Evolutionary conservation across 2,797 vertebrate genomes (phyloP).

Genomic region (Borostomias antarcticus): DNA sequence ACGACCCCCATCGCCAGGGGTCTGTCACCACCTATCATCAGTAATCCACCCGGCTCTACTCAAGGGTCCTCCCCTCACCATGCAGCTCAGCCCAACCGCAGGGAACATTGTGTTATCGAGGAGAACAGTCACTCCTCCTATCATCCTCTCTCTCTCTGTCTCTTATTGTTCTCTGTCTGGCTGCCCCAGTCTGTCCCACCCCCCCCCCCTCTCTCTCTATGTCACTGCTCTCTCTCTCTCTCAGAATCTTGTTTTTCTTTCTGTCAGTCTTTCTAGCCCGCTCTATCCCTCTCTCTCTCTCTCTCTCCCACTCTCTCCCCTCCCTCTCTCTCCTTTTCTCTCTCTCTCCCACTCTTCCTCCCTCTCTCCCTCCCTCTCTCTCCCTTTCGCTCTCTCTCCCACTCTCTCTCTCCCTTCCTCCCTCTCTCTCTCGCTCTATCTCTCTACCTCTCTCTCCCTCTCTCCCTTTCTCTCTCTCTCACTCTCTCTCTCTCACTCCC

Average conservation of each 20-base stretch:
- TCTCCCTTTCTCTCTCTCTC: not conserved
- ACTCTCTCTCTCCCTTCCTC: conserved; percentile 11
- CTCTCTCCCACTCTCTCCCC: too few species aligned
- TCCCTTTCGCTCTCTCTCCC: too few species aligned
- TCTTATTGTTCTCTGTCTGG: not conserved
- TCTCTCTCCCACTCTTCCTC: not conserved
- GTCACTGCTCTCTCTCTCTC: not conserved
- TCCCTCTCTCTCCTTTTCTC: not conserved
- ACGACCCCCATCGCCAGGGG: not conserved
- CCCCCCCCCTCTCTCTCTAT: not conserved
- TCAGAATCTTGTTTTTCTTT: not conserved
- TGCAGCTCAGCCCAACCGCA: conserved; percentile 26
- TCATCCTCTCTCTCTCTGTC: not conserved
- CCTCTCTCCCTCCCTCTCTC: conserved; percentile 10
- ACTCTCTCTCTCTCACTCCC: conserved; percentile 3
- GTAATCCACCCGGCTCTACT: conserved; percentile 25
- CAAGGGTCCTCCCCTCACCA: conserved; percentile 38
- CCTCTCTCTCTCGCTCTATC: not conserved
- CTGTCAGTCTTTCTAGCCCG: not conserved
- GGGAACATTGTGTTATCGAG: conserved; percentile 44
- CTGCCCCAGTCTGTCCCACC: too few species aligned
- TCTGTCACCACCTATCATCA: conserved; percentile 20
- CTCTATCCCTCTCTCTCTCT: not conserved
- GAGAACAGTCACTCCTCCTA: conserved; percentile 24
- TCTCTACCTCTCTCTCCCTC: too few species aligned